Conservation (phyloP, 2,113 vertebrate genomes). For the Sturnus vulgaris region DNA sequence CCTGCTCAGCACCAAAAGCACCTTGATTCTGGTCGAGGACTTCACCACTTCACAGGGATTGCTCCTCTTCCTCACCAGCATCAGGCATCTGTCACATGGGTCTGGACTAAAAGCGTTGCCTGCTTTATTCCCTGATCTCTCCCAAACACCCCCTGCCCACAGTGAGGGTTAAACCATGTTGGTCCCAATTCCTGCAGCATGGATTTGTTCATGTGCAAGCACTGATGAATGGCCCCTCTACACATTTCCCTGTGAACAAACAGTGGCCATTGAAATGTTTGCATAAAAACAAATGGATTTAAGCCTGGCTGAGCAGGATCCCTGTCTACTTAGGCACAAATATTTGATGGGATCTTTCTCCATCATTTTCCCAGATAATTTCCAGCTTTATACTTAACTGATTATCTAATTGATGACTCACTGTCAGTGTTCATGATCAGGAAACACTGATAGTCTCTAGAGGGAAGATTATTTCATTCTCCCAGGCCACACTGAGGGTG, state of each 20-base stretch:
- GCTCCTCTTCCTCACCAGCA: rapidly evolving
- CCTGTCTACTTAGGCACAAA: neutral
- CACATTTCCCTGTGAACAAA: neutral
- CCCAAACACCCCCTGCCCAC: rapidly evolving
- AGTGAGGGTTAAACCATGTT: neutral
- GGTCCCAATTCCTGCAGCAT: neutral
- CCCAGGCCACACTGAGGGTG: neutral
- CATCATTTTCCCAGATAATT: neutral
- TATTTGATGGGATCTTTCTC: neutral
- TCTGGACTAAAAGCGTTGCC: neutral
- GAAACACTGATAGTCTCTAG: neutral
- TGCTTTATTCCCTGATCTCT: neutral
- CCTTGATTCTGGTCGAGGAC: neutral
- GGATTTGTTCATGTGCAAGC: neutral
- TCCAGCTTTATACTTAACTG: neutral
- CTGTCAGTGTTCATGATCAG: neutral
- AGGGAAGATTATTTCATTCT: neutral
- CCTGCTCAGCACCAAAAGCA: neutral
- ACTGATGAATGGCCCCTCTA: neutral
- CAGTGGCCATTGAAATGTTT: neutral
- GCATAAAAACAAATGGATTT: neutral
- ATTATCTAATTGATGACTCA: neutral
- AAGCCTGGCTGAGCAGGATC: neutral
- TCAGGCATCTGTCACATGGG: neutral
- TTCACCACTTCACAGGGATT: neutral